Evolutionary conservation across 2,888 invertebrate genomes (phyloP), one percentile per base, ranked within the genome.

Genomic region (Thera obeliscata): DNA sequence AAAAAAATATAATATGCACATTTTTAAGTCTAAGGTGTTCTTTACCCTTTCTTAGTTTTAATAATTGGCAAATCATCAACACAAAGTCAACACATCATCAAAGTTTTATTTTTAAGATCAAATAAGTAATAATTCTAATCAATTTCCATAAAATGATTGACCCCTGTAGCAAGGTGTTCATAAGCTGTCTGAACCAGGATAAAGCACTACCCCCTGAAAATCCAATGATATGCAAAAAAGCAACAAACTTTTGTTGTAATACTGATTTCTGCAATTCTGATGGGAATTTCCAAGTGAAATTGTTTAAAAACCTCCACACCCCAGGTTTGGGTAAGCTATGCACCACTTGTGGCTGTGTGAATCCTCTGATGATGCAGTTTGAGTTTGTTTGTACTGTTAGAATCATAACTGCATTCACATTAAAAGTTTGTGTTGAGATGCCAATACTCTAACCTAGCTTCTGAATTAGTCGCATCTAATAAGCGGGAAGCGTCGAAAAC

Each of bases 191-290:
- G 92, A 87, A 84, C 86, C 77, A 76, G 79, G 81, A 77, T 75
- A 86, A 84, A 82, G 93, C 94, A 82, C 94, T 95, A 84, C 95
- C 95, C 86, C 95, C 95, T 77, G 94, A 87, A 76, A 83, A 87
- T 78, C 91, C 92, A 80, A 78, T 88, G 82, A 75, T 83, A 82
- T 93, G 93, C 90, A 85, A 86, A 85, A 81, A 81, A 69, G 76
- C 84, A 77, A 84, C 86, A 83, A 82, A 82, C 79, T 89, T 87
- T 88, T 93, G 93, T 91, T 93, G 93, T 90, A 82, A 82, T 71
- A 87, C 80, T 68, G 88, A 90, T 86, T 83, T 86, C 83, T 93
- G 93, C 92, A 93, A 93, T 87, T 86, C 87, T 73, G 85, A 86
- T 84, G 91, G 82, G 80, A 81, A 82, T 81, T 81, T 81, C 79